Percentiles rank a stretch among this genome's conserved stretches.
These are phyloP conservation scores for Tholera decimalis DNA, from an alignment of 2,888 invertebrate species.

Conservation along the genomic window DNA sequence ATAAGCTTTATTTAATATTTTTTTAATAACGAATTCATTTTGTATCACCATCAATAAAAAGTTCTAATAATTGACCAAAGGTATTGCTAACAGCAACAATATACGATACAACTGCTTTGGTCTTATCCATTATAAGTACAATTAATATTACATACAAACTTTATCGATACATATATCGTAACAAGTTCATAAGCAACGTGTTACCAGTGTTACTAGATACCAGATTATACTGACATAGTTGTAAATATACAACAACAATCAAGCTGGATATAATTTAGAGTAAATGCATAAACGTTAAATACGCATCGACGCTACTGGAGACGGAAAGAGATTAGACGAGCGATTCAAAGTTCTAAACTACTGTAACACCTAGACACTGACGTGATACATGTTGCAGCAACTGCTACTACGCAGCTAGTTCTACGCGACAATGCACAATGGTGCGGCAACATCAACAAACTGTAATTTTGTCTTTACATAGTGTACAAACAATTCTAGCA, in stretches of 20 bases:
- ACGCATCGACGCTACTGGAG: conserved; percentile 76
- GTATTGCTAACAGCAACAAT: conserved; percentile 88
- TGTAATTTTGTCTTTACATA: conserved; percentile 71
- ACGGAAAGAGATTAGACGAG: conserved; percentile 74
- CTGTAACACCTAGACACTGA: conserved; percentile 86
- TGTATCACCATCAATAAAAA: conserved; percentile 84
- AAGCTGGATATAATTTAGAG: conserved; percentile 80
- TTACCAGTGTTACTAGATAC: conserved; percentile 71
- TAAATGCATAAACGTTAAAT: conserved; percentile 80
- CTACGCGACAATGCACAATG: conserved; percentile 82
- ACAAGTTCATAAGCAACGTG: conserved; percentile 73
- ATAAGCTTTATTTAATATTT: conserved; percentile 78
- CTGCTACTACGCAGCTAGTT: conserved; percentile 84
- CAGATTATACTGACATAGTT: conserved; percentile 74
- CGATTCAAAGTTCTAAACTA: conserved; percentile 78
- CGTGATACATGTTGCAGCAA: conserved; percentile 78
- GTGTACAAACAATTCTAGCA: conserved; percentile 75
- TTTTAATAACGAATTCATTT: conserved; percentile 82
- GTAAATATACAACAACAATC: conserved; percentile 79
- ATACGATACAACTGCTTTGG: conserved; percentile 86
- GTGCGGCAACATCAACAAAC: conserved; percentile 84
- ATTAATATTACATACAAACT: conserved; percentile 79
- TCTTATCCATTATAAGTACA: conserved; percentile 87
- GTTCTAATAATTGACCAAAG: conserved; percentile 91
- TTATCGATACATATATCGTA: conserved; percentile 73